phyloP scores from a whole-genome alignment of 1,140 invertebrate genomes.

The Ostrea edulis region DNA sequence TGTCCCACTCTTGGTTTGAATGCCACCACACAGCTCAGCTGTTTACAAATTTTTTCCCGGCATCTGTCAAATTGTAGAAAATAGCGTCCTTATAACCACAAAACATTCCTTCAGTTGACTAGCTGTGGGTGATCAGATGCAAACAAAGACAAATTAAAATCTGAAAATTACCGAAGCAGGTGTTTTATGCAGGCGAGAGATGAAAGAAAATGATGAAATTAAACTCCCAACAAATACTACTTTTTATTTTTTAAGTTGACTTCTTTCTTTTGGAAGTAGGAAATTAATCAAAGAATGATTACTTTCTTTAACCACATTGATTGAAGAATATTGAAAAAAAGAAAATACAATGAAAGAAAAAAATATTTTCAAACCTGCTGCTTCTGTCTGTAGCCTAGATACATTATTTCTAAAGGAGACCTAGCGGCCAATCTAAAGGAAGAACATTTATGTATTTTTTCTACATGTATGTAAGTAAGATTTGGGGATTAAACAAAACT shows the following conservation, averaged over 20 bases:
- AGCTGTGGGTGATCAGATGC: not conserved
- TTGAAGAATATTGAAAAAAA: not conserved
- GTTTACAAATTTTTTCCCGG: slow-evolving; percentile 41
- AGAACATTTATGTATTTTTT: not conserved
- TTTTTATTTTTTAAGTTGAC: not conserved
- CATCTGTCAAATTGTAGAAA: slow-evolving; percentile 41
- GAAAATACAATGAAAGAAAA: not conserved
- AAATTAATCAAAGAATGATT: too few species aligned
- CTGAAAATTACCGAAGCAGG: not conserved
- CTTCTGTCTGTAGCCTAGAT: too few species aligned
- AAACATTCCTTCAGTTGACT: slow-evolving; percentile 18
- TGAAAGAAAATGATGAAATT: slow-evolving; percentile 8
- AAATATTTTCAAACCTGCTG: not conserved
- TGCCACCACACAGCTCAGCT: slow-evolving; percentile 31
- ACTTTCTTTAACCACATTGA: too few species aligned
- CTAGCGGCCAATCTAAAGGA: too few species aligned
- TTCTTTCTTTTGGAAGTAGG: too few species aligned
- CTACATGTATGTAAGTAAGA: not conserved
- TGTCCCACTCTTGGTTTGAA: slow-evolving; percentile 8
- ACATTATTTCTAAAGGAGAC: too few species aligned
- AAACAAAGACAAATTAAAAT: slow-evolving; percentile 30
- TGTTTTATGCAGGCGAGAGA: not conserved
- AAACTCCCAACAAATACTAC: not conserved
- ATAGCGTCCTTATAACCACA: slow-evolving; percentile 10
- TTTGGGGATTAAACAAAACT: not conserved